A percentile compares a stretch with the other conserved stretches of the same genome.
Conservation (phyloP, 2,113 vertebrate genomes). For the Arizona elegans region DNA sequence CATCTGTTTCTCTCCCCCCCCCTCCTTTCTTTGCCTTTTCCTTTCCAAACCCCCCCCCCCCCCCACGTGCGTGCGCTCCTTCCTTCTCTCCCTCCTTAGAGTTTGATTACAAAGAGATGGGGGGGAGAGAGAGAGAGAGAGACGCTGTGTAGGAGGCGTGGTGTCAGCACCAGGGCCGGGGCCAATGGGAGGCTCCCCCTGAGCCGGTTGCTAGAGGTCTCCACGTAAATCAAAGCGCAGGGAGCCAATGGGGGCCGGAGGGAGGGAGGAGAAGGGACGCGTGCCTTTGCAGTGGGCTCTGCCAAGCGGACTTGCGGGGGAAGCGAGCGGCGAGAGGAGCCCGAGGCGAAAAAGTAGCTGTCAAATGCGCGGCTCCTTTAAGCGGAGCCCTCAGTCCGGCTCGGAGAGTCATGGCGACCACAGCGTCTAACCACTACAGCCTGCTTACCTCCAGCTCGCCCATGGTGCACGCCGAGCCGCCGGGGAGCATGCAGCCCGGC, state of each 20-base stretch:
- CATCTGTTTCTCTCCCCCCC: background rate
- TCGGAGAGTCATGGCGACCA: conserved; percentile 95
- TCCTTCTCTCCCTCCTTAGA: conserved; percentile 37
- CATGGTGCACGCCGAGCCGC: conserved; percentile 91
- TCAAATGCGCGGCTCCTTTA: conserved; percentile 92
- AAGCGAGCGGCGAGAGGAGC: conserved; percentile 73
- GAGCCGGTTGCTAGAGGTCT: conserved; percentile 77
- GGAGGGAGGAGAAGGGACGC: conserved; percentile 81
- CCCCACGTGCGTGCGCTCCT: conserved; percentile 19
- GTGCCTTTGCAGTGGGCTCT: conserved; percentile 80
- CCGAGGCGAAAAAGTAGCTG: conserved; percentile 87
- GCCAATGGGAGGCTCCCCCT: conserved; percentile 69
- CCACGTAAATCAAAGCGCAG: conserved; percentile 82
- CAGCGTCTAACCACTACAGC: conserved; percentile 96
- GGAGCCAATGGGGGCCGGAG: conserved; percentile 77
- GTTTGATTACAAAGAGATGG: conserved; percentile 27
- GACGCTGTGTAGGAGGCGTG: conserved; percentile 48
- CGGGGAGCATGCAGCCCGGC: conserved; percentile 74
- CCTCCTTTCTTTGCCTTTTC: background rate
- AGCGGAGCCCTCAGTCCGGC: conserved; percentile 87
- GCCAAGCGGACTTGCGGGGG: conserved; percentile 74
- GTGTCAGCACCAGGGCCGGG: conserved; percentile 40
- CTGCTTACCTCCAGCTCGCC: conserved; percentile 92
- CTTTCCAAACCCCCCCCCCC: background rate
- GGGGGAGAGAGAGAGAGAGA: background rate